These are phyloP conservation scores for Pachyseris speciosa DNA, from an alignment of 64 coral and sea anemone genomes.

Conservation along the genomic window DNA sequence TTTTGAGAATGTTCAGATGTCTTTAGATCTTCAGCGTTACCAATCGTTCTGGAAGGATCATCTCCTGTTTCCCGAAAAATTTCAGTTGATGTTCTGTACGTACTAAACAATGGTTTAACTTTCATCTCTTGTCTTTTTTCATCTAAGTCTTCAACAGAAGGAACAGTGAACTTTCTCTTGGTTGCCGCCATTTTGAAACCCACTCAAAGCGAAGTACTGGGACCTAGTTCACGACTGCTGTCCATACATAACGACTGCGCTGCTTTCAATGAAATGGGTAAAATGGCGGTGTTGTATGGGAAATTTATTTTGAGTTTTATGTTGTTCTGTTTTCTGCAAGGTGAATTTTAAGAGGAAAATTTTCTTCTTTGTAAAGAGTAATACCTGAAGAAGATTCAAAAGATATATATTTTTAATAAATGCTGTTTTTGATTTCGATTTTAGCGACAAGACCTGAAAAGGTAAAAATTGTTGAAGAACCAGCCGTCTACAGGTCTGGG, in stretches of 20 bases:
- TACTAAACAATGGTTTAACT: conserved; percentile 49
- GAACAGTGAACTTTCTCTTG: conserved; percentile 64
- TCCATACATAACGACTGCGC: conserved; percentile 10
- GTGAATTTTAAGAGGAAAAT: conserved; percentile 10
- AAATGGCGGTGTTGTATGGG: not conserved
- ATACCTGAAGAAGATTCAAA: not conserved
- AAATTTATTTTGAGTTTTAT: not conserved
- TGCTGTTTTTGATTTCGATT: not conserved
- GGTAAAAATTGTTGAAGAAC: conserved; percentile 93
- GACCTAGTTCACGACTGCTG: not conserved
- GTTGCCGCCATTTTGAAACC: conserved; percentile 69
- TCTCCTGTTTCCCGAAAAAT: not conserved
- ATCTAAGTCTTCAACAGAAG: conserved; percentile 77
- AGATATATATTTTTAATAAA: not conserved
- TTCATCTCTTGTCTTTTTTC: conserved; percentile 6
- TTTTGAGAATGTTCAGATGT: not conserved
- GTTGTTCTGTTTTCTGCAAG: conserved; percentile 27
- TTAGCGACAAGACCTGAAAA: conserved; percentile 15
- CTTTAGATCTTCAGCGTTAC: not conserved
- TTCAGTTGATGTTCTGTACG: conserved; percentile 7
- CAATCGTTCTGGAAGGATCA: not conserved
- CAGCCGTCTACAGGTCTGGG: conserved; percentile 70
- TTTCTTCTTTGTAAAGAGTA: not conserved
- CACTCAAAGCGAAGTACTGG: conserved; percentile 17
- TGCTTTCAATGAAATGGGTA: not conserved